Evolutionary conservation across 1,140 invertebrate genomes (phyloP).

Genomic region (Lordiphosa clarofinis): DNA sequence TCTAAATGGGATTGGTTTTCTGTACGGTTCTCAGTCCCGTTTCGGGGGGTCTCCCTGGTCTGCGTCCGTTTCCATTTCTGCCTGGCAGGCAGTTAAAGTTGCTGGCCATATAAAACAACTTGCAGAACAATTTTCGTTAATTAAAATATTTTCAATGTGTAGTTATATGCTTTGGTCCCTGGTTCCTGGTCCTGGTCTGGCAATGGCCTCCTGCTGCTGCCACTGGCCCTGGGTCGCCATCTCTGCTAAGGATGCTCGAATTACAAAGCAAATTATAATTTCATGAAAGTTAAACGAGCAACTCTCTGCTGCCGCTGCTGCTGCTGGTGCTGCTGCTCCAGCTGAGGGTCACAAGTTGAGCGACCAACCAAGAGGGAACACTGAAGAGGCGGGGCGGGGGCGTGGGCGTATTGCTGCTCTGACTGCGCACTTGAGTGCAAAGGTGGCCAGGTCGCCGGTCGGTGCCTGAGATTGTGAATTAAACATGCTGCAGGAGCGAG

Average conservation of each 20-base stretch:
- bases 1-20: constrained; percentile 73
- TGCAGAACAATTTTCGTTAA: constrained; percentile 77
- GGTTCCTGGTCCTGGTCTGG: constrained; percentile 15
- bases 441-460: constrained; percentile 62
- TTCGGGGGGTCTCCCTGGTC: background rate
- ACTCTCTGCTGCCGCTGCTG: constrained; percentile 47
- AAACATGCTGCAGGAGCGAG: constrained; percentile 1
- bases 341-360: constrained; percentile 54
- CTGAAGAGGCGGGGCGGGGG: constrained; percentile 1
- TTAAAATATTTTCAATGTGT: constrained; percentile 72
- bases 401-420: constrained; percentile 33
- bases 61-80: constrained; percentile 11
- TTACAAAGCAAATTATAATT: constrained; percentile 79
- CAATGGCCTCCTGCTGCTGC: constrained; percentile 14
- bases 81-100: constrained; percentile 37
- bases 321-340: constrained; percentile 35
- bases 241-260: constrained; percentile 71
- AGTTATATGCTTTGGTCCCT: constrained; percentile 38
- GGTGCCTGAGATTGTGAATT: constrained; percentile 17
- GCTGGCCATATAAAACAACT: constrained; percentile 57
- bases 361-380: constrained; percentile 3
- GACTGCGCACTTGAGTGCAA: constrained; percentile 73
- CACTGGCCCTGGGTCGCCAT: constrained; percentile 24
- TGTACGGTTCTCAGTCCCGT: constrained; percentile 17
- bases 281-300: constrained; percentile 79